Conservation (phyloP, 2,888 invertebrate species). For the Acleris emargana region DNA sequence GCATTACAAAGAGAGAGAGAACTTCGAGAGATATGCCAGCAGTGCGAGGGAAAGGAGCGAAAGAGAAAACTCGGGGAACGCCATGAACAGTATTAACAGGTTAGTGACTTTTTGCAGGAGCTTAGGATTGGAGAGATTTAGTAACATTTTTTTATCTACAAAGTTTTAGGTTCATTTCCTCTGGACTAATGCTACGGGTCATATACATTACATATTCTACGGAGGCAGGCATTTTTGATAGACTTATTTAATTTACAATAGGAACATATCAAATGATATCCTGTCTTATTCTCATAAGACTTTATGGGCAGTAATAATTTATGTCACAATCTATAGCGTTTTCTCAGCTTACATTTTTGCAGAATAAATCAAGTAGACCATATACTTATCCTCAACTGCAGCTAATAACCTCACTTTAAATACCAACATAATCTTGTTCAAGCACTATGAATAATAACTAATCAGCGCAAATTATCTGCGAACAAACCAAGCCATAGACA, state of each 20-base stretch:
- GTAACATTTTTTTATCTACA: too few relatives aligned
- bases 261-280: too few relatives aligned
- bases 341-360: too few relatives aligned
- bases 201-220: too few relatives aligned
- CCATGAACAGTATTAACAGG: constrained; percentile 88
- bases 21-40: constrained; percentile 71
- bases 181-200: too few relatives aligned
- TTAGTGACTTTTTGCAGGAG: constrained; percentile 54
- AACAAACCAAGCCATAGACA: constrained; percentile 7
- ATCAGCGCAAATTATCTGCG: constrained; percentile 18
- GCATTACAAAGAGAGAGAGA: constrained; percentile 80
- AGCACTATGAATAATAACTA: constrained; percentile 15
- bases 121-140: background rate
- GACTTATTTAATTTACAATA: too few relatives aligned
- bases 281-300: too few relatives aligned
- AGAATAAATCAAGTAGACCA: background rate
- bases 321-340: too few relatives aligned
- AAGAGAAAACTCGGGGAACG: constrained; percentile 80
- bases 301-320: too few relatives aligned
- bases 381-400: constrained; percentile 1
- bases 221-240: too few relatives aligned
- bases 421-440: constrained; percentile 15
- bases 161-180: too few relatives aligned
- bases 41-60: constrained; percentile 81
- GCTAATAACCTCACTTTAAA: background rate